Percentiles rank a stretch among this genome's conserved stretches.
Conservation (phyloP, 2,797 vertebrate species). For the Adrianichthys oophorus region DNA sequence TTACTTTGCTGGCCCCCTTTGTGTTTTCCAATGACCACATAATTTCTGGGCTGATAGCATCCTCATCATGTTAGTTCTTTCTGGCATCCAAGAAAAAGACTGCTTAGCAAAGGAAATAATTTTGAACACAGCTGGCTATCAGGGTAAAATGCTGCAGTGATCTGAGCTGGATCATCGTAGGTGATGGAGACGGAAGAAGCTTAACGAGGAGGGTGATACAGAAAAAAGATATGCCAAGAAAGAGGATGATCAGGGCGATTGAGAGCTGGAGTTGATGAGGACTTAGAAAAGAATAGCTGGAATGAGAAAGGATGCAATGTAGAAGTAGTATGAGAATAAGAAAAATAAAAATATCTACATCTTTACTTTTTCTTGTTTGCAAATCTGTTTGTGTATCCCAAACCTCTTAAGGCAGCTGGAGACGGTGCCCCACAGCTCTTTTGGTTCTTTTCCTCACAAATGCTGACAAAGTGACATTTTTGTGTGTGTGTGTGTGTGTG, state of each 20-base stretch:
- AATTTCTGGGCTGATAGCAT: constrained; percentile 24
- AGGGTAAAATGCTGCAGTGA: constrained; percentile 53
- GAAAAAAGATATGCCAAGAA: constrained; percentile 20
- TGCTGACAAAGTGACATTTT: constrained; percentile 14
- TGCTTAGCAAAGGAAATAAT: constrained; percentile 43
- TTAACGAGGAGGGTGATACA: constrained; percentile 48
- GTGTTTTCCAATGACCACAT: constrained; percentile 5
- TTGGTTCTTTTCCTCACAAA: constrained; percentile 9
- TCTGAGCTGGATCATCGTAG: constrained; percentile 44
- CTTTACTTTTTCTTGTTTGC: constrained; percentile 20
- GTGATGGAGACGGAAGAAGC: constrained; percentile 41
- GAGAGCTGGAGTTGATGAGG: constrained; percentile 2
- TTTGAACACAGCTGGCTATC: constrained; percentile 57
- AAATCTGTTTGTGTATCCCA: constrained; percentile 19
- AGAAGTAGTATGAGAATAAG: background rate
- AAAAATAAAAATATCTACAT: constrained; percentile 20
- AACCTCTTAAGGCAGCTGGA: constrained; percentile 12
- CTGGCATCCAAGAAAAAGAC: constrained; percentile 38
- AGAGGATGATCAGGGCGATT: constrained; percentile 17
- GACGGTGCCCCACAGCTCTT: constrained; percentile 11
- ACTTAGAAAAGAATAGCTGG: constrained; percentile 3
- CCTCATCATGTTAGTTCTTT: constrained; percentile 51
- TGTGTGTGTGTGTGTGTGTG: background rate
- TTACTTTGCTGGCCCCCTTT: constrained; percentile 10
- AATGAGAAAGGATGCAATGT: background rate